A percentile compares a stretch with the other conserved stretches of the same genome.
phyloP scores from a whole-genome alignment of 2,113 vertebrate species.

The Natator depressus region DNA sequence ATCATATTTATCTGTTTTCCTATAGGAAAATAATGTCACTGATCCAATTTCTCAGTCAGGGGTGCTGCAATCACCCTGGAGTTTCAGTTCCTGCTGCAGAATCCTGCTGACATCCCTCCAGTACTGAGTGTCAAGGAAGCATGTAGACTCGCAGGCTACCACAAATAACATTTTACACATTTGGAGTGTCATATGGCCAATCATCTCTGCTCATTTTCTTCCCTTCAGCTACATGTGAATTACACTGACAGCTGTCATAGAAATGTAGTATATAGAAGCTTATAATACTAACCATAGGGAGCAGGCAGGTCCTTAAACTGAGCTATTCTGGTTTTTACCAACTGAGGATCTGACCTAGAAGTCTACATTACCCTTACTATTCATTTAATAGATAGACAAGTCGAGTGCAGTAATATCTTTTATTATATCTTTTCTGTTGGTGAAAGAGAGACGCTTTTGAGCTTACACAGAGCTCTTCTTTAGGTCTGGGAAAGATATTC shows the following conservation, averaged over 20 bases:
- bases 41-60: not conserved
- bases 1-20: not conserved
- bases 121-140: not conserved
- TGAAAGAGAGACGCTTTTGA: not conserved
- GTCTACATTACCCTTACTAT: not conserved
- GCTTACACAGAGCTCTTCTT: not conserved
- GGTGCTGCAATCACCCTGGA: not conserved
- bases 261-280: not conserved
- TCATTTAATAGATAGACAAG: not conserved
- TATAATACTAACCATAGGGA: not conserved
- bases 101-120: not conserved
- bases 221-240: not conserved
- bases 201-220: not conserved
- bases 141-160: not conserved
- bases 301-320: not conserved
- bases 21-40: not conserved
- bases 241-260: not conserved
- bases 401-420: not conserved
- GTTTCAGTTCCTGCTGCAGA: not conserved
- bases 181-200: not conserved
- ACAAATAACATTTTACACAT: not conserved
- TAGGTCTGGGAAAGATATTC: not conserved
- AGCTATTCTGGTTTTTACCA: accelerated
- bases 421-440: not conserved
- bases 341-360: not conserved